These are phyloP conservation scores for Brachycybe producta DNA, from an alignment of 2,888 invertebrate genomes.

Conservation along the genomic window DNA sequence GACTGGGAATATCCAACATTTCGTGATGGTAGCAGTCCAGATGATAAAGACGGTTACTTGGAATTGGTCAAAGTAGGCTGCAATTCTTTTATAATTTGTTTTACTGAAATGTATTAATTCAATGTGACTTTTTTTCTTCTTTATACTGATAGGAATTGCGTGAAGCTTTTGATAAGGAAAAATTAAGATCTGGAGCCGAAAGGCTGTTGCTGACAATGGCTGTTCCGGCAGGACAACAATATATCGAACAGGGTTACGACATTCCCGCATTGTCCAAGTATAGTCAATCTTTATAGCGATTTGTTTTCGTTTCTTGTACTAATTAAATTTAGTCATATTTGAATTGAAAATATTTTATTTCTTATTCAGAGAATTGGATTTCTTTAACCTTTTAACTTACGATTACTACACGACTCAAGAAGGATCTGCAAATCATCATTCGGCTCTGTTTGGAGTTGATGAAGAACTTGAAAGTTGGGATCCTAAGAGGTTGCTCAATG, in stretches of 20 bases:
- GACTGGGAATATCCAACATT: slow-evolving; percentile 64
- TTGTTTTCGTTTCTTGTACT: not conserved
- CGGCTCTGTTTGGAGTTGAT: slow-evolving; percentile 65
- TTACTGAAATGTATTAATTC: too few relatives aligned
- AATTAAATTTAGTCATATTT: not conserved
- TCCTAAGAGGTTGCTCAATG: slow-evolving; percentile 72
- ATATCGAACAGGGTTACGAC: slow-evolving; percentile 86
- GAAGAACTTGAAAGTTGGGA: slow-evolving; percentile 69
- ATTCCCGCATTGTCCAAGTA: slow-evolving; percentile 70
- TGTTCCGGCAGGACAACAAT: slow-evolving; percentile 83
- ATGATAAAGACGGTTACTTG: slow-evolving; percentile 77
- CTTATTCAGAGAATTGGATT: slow-evolving; percentile 59
- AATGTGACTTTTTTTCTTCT: too few relatives aligned
- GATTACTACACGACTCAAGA: slow-evolving; percentile 88
- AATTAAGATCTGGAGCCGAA: slow-evolving; percentile 65
- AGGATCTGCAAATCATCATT: slow-evolving; percentile 80
- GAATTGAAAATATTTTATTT: not conserved
- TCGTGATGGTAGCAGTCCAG: slow-evolving; percentile 57
- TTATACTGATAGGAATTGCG: slow-evolving; percentile 74
- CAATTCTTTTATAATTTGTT: not conserved
- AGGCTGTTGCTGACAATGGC: slow-evolving; percentile 78
- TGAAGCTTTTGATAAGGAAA: slow-evolving; percentile 76
- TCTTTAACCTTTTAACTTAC: slow-evolving; percentile 81
- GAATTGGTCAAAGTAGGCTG: slow-evolving; percentile 56
- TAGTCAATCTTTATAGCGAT: slow-evolving; percentile 28